Base-by-base conservation (phyloP, 2,113 vertebrate genomes). In the Alligator mississippiensis region DNA sequence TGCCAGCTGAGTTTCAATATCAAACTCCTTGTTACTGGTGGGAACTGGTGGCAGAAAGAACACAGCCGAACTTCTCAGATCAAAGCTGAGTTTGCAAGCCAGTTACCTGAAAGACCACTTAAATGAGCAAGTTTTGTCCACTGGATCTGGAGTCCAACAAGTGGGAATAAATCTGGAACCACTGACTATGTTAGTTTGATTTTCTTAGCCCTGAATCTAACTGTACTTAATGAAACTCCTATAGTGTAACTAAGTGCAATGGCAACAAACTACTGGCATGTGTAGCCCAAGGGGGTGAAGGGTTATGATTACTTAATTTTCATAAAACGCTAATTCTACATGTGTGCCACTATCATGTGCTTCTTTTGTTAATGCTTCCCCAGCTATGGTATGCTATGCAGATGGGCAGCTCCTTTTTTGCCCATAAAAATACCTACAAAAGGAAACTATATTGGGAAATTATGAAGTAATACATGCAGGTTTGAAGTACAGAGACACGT, bases 131-230 rank as follows among this genome's bases (percentile, higher is more conserved):
- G 24, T 6, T 58, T 34, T 64, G 60, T 27, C 57, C 74, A 66
- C 28, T 62, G 59, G 24, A 28, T 77, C 59, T 84, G 28, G 12
- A 68, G 81, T 34, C 5, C 55, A 59, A n/a, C 62, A 5, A 18
- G n/a, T n/a, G 68, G 88, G 30, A 87, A 10, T 63, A 47, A 2
- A 84, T 17, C 55, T 89, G 57, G n/a, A 89, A 77, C 59, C 11
- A 75, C 12, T 11, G 22, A 38, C 47, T 77, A 2, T 61, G 11
- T 57, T 78, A n/a, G 68, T 93, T 92, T 66, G 2, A 5, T 57
- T 79, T 68, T 55, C 27, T 95, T 60, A 85, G 22, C 63, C 64
- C 85, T 90, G 38, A 85, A 83, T 81, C 70, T 17, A 85, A 27
- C 28, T 68, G 30, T 59, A 61, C 81, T 92, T 80, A 85, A 85